phyloP scores from a whole-genome alignment of 2,113 vertebrate species.

The Bothrops jararaca region DNA sequence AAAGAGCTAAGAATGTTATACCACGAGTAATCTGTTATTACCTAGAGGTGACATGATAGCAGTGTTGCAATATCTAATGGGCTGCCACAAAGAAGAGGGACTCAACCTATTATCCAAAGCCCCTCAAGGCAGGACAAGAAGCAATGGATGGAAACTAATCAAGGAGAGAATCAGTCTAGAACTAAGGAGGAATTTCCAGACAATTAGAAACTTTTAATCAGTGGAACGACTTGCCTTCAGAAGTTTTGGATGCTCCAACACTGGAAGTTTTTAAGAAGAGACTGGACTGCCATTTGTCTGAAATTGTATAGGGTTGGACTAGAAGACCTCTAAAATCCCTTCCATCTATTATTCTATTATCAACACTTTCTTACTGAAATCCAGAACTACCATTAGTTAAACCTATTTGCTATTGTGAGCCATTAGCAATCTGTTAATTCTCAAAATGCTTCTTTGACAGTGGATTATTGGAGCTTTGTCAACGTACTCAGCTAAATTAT shows the following conservation, averaged over 20 bases:
- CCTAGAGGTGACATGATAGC: neutral
- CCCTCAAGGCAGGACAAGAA: neutral
- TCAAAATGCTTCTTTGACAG: neutral
- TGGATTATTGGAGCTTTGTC: neutral
- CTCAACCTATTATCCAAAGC: neutral
- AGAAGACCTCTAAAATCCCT: neutral
- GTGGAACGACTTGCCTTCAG: neutral
- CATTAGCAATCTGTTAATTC: rapidly evolving
- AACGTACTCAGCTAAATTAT: rapidly evolving
- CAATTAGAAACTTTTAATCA: neutral
- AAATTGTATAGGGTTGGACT: neutral
- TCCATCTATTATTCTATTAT: neutral
- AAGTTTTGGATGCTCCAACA: rapidly evolving
- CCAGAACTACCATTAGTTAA: rapidly evolving
- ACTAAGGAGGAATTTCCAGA: neutral
- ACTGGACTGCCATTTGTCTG: neutral
- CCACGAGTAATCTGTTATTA: neutral
- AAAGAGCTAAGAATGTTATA: neutral
- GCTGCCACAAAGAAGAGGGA: neutral
- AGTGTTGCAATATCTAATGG: neutral
- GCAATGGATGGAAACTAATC: neutral
- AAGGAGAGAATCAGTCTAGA: neutral
- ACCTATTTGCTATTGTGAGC: neutral
- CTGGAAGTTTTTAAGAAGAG: neutral
- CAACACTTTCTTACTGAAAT: rapidly evolving